These are phyloP conservation scores for Sinocyclocheilus rhinocerous DNA, from an alignment of 2,113 vertebrate species.

Conservation along the genomic window DNA sequence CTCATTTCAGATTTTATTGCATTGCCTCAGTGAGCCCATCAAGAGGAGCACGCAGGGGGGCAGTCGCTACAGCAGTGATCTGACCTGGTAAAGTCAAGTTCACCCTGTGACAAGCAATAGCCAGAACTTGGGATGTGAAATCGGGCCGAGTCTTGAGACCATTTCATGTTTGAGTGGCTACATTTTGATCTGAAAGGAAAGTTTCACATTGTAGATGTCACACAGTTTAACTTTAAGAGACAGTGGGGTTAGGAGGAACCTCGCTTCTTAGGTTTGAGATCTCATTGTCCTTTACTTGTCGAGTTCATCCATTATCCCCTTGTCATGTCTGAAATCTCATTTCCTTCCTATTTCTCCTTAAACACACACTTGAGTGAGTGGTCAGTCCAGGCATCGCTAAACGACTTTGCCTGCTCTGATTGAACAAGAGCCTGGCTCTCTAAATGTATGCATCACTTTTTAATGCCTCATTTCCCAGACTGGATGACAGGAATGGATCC, in stretches of 20 bases:
- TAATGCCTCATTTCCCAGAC: constrained; percentile 73
- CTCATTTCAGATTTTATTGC: constrained; percentile 46
- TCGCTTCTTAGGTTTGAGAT: constrained; percentile 21
- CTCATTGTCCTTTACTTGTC: constrained; percentile 17
- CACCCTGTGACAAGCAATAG: constrained; percentile 23
- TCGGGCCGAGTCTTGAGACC: background rate
- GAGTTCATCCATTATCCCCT: constrained; percentile 33
- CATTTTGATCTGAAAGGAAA: background rate
- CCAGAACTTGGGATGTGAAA: constrained; percentile 6
- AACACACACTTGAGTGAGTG: constrained; percentile 41
- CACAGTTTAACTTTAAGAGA: constrained; percentile 5
- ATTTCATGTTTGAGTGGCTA: constrained; percentile 29
- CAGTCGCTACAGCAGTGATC: constrained; percentile 34
- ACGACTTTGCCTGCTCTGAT: constrained; percentile 66
- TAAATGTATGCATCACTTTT: constrained; percentile 68
- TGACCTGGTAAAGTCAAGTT: constrained; percentile 42
- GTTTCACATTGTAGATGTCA: background rate
- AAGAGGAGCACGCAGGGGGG: constrained; percentile 34
- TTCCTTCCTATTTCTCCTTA: constrained; percentile 34
- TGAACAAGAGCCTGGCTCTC: constrained; percentile 68
- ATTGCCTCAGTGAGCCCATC: constrained; percentile 42
- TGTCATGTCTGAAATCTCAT: constrained; percentile 16
- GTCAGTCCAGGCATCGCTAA: constrained; percentile 30
- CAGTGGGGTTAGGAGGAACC: background rate
- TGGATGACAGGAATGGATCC: constrained; percentile 57